Evolutionary conservation across 2,113 vertebrate genomes (phyloP).

Genomic region (Trochalopteron elliotii): DNA sequence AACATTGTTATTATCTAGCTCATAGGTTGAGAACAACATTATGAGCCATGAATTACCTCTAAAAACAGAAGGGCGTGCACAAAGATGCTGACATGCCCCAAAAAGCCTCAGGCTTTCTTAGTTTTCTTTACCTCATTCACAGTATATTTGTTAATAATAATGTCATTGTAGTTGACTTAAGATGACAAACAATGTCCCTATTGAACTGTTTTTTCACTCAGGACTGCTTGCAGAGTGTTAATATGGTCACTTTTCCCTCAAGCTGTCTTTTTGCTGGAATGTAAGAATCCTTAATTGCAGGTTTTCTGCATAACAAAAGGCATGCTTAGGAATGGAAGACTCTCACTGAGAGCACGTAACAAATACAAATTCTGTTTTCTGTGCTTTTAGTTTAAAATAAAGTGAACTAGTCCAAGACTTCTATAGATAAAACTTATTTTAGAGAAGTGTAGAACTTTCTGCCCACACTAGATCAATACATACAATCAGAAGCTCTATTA

Average conservation of each 20-base stretch:
- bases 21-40: conserved; percentile 10
- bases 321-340: not conserved
- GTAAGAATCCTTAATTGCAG: not conserved
- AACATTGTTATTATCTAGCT: conserved; percentile 7
- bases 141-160: not conserved
- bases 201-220: not conserved
- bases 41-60: not conserved
- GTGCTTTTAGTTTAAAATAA: not conserved
- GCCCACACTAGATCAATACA: not conserved
- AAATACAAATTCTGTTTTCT: not conserved
- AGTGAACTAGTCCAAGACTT: not conserved
- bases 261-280: not conserved
- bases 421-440: not conserved
- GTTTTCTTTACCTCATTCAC: not conserved
- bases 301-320: not conserved
- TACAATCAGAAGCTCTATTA: not conserved
- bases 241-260: not conserved
- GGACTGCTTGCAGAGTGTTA: not conserved
- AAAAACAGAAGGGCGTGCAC: not conserved
- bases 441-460: not conserved
- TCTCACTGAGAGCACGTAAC: not conserved
- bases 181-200: not conserved
- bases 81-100: not conserved
- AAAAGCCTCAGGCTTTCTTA: not conserved
- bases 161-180: not conserved